Conservation (phyloP, 2,888 invertebrate species). For the Metacarcinus magister region DNA sequence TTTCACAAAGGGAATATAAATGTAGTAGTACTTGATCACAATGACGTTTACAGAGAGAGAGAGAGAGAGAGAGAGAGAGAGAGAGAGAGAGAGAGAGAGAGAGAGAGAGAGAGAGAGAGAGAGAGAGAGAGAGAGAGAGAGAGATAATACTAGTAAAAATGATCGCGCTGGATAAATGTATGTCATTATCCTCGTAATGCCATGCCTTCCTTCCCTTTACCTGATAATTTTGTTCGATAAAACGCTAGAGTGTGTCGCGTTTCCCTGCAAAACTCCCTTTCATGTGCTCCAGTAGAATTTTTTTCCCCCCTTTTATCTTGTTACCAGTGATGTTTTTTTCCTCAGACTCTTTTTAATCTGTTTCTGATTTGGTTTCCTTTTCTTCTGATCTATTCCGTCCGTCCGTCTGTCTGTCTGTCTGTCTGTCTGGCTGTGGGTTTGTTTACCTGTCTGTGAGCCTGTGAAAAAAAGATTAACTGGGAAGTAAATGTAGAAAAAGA, state of each 20-base stretch:
- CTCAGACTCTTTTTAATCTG: neutral
- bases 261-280: neutral
- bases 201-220: neutral
- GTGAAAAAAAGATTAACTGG: neutral
- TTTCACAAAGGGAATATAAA: too few species aligned
- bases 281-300: neutral
- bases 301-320: neutral
- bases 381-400: too few species aligned
- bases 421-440: neutral
- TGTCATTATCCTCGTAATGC: neutral
- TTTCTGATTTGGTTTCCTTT: too few species aligned
- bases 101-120: neutral
- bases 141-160: neutral
- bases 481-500: neutral
- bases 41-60: too few species aligned
- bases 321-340: neutral
- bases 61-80: too few species aligned
- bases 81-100: too few species aligned
- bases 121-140: neutral
- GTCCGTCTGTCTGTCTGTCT: neutral
- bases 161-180: neutral
- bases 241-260: neutral
- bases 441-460: neutral
- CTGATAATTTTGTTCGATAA: too few species aligned
- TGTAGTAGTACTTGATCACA: too few species aligned